These are phyloP conservation scores for Vireo griseus DNA, from an alignment of 2,797 vertebrate genomes.

Conservation along the genomic window DNA sequence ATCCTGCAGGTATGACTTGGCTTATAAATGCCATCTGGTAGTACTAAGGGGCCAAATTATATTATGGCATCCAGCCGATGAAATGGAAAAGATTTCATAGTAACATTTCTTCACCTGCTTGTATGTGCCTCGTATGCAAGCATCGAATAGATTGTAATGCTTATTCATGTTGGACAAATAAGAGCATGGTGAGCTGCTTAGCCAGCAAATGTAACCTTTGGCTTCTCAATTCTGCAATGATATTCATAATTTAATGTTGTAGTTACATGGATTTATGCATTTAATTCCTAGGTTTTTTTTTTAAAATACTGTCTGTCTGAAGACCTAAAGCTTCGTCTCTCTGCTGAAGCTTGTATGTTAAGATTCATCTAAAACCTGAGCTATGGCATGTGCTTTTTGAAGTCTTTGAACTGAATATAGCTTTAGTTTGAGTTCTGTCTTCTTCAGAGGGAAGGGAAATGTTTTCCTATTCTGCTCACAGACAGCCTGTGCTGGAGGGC, in stretches of 20 bases:
- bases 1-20: neutral
- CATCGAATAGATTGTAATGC: neutral
- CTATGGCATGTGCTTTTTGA: slow-evolving; percentile 11
- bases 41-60: neutral
- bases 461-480: slow-evolving; percentile 26
- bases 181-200: neutral
- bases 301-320: neutral
- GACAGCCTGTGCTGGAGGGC: slow-evolving; percentile 10
- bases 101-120: neutral
- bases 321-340: neutral
- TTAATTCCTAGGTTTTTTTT: slow-evolving; percentile 36
- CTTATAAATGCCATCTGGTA: neutral
- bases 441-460: slow-evolving; percentile 9
- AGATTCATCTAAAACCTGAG: slow-evolving; percentile 23
- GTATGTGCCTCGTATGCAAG: neutral
- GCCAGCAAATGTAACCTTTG: neutral
- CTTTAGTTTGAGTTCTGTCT: slow-evolving; percentile 29
- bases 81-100: neutral
- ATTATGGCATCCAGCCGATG: neutral
- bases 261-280: neutral
- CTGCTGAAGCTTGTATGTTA: neutral
- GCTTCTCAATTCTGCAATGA: neutral
- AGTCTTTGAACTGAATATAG: slow-evolving; percentile 30
- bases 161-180: neutral
- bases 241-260: neutral